These are phyloP conservation scores for Morpho achilles DNA, from an alignment of 2,888 invertebrate species.

Conservation along the genomic window DNA sequence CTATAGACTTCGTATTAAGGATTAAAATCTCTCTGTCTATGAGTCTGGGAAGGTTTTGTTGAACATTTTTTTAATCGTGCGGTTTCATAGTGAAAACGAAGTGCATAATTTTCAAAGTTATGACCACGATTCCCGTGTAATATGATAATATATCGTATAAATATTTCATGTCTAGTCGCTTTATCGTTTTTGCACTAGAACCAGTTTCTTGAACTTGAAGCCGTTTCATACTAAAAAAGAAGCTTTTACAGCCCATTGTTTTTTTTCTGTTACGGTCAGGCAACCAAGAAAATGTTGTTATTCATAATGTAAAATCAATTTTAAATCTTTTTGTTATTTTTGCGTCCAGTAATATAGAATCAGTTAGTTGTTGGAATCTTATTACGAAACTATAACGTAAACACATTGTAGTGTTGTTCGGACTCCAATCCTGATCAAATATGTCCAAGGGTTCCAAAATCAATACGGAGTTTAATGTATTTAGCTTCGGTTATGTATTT, in stretches of 20 bases:
- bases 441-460: conserved; percentile 21
- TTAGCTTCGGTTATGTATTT: conserved; percentile 37
- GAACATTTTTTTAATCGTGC: conserved; percentile 28
- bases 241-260: conserved; percentile 46
- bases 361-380: too few species aligned
- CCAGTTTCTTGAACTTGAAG: conserved; percentile 55
- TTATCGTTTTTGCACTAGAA: conserved; percentile 69
- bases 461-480: conserved; percentile 31
- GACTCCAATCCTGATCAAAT: conserved; percentile 25
- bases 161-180: conserved; percentile 70
- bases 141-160: conserved; percentile 76
- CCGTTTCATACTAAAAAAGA: conserved; percentile 54
- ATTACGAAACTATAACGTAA: conserved; percentile 2
- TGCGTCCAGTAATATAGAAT: too few species aligned
- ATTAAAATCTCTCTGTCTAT: conserved; percentile 28
- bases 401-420: conserved; percentile 17
- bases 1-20: conserved; percentile 29
- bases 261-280: conserved; percentile 40
- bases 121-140: conserved; percentile 74
- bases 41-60: conserved; percentile 13
- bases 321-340: conserved; percentile 11
- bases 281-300: conserved; percentile 25
- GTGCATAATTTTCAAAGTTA: conserved; percentile 73
- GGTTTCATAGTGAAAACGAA: conserved; percentile 69
- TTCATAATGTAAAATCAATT: conserved; percentile 12